Conservation (phyloP, 1,140 invertebrate species). For the Drosophila ohnishii region DNA sequence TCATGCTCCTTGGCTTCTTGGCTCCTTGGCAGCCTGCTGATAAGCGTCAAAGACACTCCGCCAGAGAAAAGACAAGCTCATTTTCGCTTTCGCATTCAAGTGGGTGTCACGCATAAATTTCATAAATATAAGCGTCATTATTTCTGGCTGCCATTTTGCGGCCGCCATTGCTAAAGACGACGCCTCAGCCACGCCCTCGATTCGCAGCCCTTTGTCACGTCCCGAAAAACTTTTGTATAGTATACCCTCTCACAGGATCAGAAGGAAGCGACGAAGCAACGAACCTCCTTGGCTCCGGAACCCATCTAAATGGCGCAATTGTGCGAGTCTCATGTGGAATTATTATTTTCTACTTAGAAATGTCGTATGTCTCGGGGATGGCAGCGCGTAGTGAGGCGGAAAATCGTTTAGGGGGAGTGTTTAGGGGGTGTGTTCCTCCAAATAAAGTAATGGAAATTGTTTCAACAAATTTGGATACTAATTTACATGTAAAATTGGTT, state of each 20-base stretch:
- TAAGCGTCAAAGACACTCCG: constrained; percentile 54
- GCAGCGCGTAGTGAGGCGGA: background rate
- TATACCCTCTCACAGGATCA: constrained; percentile 10
- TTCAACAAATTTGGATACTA: background rate
- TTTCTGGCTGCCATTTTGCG: constrained; percentile 70
- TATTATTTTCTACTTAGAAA: constrained; percentile 48
- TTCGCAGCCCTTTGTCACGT: constrained; percentile 69
- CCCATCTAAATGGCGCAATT: constrained; percentile 78
- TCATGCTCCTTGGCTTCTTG: constrained; percentile 25
- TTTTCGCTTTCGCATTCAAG: constrained; percentile 62
- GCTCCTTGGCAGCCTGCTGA: constrained; percentile 66
- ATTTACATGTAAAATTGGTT: background rate
- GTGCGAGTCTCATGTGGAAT: constrained; percentile 71
- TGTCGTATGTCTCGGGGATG: constrained; percentile 6
- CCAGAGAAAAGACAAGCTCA: constrained; percentile 21
- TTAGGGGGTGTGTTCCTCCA: background rate
- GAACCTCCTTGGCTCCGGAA: constrained; percentile 33
- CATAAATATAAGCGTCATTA: constrained; percentile 81
- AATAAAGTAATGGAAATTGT: background rate
- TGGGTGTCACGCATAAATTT: constrained; percentile 82
- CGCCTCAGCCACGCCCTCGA: constrained; percentile 31
- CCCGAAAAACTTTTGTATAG: constrained; percentile 61
- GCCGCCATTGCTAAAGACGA: constrained; percentile 58
- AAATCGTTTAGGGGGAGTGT: constrained; percentile 1
- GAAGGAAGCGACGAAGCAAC: background rate